Evolutionary conservation across 1,140 invertebrate species (phyloP).

Genomic region (Trypoxylus dichotomus): DNA sequence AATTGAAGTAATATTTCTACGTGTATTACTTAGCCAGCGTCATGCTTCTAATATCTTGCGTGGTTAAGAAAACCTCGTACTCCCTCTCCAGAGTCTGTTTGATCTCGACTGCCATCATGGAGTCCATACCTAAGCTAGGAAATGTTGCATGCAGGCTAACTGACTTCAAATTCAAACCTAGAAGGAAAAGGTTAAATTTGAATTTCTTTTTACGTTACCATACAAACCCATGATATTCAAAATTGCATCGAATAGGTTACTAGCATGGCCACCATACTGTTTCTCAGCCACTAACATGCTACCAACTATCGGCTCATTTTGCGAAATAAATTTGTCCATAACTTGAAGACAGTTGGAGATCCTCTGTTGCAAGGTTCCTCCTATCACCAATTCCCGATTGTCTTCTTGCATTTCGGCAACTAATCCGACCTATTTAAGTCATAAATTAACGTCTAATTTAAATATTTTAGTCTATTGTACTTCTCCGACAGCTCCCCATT

Average conservation of each 20-base stretch:
- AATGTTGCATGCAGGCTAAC: conserved; percentile 69
- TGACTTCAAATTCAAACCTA: conserved; percentile 59
- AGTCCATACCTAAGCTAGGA: conserved; percentile 87
- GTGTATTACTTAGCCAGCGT: conserved; percentile 46
- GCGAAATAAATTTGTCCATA: too few species aligned
- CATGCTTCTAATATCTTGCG: conserved; percentile 62
- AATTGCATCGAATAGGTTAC: neutral
- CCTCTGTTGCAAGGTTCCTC: too few species aligned
- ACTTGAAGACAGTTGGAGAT: too few species aligned
- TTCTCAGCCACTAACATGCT: too few species aligned
- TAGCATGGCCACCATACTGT: too few species aligned
- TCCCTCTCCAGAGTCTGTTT: too few species aligned
- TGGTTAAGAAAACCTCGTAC: conserved; percentile 61
- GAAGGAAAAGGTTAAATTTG: neutral
- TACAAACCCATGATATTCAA: conserved; percentile 4
- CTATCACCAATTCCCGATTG: too few species aligned
- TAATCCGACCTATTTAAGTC: conserved; percentile 58
- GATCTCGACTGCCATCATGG: too few species aligned
- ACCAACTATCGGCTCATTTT: too few species aligned
- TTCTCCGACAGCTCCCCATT: conserved; percentile 73
- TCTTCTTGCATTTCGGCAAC: conserved; percentile 81
- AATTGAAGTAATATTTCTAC: neutral
- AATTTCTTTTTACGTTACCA: neutral
- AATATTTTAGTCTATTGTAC: conserved; percentile 47
- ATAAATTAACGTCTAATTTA: neutral